Evolutionary conservation across 2,797 vertebrate species (phyloP).

Genomic region (Etheostoma perlongum): DNA sequence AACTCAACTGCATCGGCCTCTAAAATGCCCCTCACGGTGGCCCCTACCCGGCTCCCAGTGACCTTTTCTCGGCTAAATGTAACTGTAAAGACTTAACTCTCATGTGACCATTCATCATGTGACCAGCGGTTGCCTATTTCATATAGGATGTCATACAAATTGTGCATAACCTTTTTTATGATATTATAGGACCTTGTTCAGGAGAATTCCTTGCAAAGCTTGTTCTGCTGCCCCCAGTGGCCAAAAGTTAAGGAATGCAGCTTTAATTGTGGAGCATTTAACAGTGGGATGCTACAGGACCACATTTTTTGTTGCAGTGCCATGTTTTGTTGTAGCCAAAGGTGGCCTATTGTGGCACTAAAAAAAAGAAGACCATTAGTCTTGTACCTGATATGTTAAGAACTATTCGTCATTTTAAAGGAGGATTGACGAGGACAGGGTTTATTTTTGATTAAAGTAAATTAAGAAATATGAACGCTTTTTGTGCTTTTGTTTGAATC

Average conservation of each 20-base stretch:
- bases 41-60: too few species aligned
- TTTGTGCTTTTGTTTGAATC: constrained; percentile 17
- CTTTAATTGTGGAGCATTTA: not conserved
- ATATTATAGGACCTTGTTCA: too few species aligned
- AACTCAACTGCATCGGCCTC: too few species aligned
- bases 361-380: constrained; percentile 8
- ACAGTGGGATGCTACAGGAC: not conserved
- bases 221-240: not conserved
- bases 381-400: not conserved
- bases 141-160: too few species aligned
- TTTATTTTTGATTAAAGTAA: constrained; percentile 6
- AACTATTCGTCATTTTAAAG: not conserved
- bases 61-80: too few species aligned
- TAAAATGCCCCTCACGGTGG: too few species aligned
- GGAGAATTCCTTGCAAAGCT: too few species aligned
- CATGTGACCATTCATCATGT: too few species aligned
- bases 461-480: not conserved
- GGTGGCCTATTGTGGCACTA: not conserved
- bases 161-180: too few species aligned
- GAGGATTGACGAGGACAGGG: not conserved
- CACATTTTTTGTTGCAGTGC: not conserved
- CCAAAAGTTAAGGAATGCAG: not conserved
- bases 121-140: too few species aligned
- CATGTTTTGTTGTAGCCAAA: not conserved
- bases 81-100: too few species aligned